Evolutionary conservation across 2,113 vertebrate genomes (phyloP).

Genomic region (human): GRCh38 chr2:119698001-119698500

Average conservation of each 20-base stretch:
- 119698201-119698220: not conserved
- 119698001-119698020: not conserved
- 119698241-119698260: not conserved
- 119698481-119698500: not conserved
- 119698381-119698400: not conserved
- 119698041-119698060: not conserved
- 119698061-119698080: not conserved
- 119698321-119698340: not conserved
- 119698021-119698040: not conserved
- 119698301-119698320: not conserved
- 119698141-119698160: not conserved
- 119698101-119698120: not conserved
- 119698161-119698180: not conserved
- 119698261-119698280: not conserved
- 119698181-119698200: not conserved
- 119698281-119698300: not conserved
- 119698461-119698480: not conserved
- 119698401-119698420: not conserved
- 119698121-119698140: not conserved
- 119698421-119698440: not conserved
- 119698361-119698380: not conserved
- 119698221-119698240: not conserved
- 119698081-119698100: not conserved
- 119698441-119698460: not conserved
- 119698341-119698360: not conserved